A percentile compares a stretch with the other conserved stretches of the same genome.
phyloP scores from a whole-genome alignment of 2,113 vertebrate genomes.

The Ammodytes marinus region DNA sequence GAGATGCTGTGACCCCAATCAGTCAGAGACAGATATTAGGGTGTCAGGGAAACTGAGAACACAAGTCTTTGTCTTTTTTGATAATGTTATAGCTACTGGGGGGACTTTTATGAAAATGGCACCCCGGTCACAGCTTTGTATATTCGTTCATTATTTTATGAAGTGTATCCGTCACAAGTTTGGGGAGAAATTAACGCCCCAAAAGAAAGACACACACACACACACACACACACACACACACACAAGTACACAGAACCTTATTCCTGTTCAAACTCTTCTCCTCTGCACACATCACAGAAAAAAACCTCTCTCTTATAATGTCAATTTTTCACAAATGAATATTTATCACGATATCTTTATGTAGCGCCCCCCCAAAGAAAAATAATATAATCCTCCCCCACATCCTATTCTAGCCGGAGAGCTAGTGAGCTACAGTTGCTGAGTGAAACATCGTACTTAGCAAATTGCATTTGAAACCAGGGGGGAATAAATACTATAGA shows the following conservation, averaged over 20 bases:
- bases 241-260: neutral
- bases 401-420: slow-evolving; percentile 60
- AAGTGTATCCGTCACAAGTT: slow-evolving; percentile 1
- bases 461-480: slow-evolving; percentile 85
- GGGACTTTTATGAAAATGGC: slow-evolving; percentile 21
- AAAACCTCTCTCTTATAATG: slow-evolving; percentile 58
- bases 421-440: slow-evolving; percentile 58
- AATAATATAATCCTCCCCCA: slow-evolving; percentile 67
- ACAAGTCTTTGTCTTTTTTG: slow-evolving; percentile 39
- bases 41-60: slow-evolving; percentile 48
- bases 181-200: neutral
- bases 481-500: slow-evolving; percentile 86
- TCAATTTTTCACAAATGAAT: slow-evolving; percentile 69
- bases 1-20: slow-evolving; percentile 73
- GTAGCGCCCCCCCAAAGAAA: slow-evolving; percentile 36
- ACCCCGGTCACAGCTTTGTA: neutral
- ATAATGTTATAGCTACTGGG: slow-evolving; percentile 3
- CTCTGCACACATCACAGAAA: slow-evolving; percentile 41
- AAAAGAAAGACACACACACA: neutral
- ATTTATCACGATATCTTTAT: slow-evolving; percentile 66
- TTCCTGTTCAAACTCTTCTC: slow-evolving; percentile 14
- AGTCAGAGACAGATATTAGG: slow-evolving; percentile 68
- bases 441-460: slow-evolving; percentile 83
- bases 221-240: neutral
- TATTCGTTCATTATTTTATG: neutral